Conservation (phyloP, 2,888 invertebrate genomes). For the Ptilodon capucinus region DNA sequence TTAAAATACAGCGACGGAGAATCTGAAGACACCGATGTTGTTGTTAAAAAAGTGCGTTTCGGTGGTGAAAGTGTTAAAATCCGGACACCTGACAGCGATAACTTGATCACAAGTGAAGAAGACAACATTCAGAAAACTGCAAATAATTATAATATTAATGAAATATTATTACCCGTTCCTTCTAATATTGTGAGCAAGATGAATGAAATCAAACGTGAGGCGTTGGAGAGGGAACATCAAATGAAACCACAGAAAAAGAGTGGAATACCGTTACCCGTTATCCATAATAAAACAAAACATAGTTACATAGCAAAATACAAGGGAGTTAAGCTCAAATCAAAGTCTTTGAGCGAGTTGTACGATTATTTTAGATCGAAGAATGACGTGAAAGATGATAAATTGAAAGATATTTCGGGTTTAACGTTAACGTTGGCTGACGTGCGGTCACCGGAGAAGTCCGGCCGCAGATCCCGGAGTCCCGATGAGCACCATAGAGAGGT, state of each 20-base stretch:
- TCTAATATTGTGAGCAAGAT: conserved; percentile 54
- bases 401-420: conserved; percentile 57
- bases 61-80: conserved; percentile 94
- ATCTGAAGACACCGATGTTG: conserved; percentile 81
- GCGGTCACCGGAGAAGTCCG: conserved; percentile 59
- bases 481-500: conserved; percentile 84
- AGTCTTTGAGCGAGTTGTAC: conserved; percentile 75
- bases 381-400: conserved; percentile 43
- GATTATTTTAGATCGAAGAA: conserved; percentile 75
- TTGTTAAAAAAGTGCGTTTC: conserved; percentile 89
- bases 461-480: conserved; percentile 62
- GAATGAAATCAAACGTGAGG: conserved; percentile 63
- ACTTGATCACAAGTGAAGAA: conserved; percentile 82
- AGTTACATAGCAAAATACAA: conserved; percentile 45
- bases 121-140: conserved; percentile 53
- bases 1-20: conserved; percentile 85
- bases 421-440: conserved; percentile 64
- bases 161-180: conserved; percentile 45
- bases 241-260: conserved; percentile 55
- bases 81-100: conserved; percentile 92
- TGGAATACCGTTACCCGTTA: conserved; percentile 71
- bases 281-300: conserved; percentile 53
- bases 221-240: conserved; percentile 47
- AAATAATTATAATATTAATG: conserved; percentile 44
- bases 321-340: conserved; percentile 70